These are phyloP conservation scores for Kryphioiulus occultus DNA, from an alignment of 2,888 invertebrate species.

Conservation along the genomic window DNA sequence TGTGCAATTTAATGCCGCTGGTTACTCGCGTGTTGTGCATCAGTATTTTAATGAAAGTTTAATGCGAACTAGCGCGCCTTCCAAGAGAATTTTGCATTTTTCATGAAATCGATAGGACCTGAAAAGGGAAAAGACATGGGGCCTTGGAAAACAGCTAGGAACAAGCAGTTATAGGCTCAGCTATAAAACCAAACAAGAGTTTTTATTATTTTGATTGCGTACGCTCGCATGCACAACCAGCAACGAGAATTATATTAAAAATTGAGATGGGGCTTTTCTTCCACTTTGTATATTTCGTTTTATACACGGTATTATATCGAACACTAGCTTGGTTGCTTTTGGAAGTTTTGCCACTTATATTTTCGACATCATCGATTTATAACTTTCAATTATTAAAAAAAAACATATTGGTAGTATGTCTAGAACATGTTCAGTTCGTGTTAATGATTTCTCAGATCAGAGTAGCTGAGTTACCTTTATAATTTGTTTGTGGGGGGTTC, in stretches of 20 bases:
- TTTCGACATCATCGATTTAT: too few relatives aligned
- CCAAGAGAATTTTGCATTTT: background rate
- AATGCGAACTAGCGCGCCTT: background rate
- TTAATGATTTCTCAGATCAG: too few relatives aligned
- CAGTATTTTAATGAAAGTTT: conserved; percentile 15
- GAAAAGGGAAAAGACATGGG: background rate
- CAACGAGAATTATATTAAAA: background rate
- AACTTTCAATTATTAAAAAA: too few relatives aligned
- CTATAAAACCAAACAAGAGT: conserved; percentile 17
- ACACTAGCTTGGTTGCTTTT: too few relatives aligned
- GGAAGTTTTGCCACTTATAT: too few relatives aligned
- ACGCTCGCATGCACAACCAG: background rate
- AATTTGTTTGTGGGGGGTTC: too few relatives aligned
- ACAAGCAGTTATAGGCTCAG: background rate
- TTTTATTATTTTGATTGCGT: background rate
- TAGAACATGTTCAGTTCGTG: too few relatives aligned
- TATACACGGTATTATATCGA: too few relatives aligned
- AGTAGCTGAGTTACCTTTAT: too few relatives aligned
- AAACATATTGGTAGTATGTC: too few relatives aligned
- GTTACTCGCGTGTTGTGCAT: background rate
- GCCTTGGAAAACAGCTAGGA: background rate
- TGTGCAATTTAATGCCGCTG: background rate
- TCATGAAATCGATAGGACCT: background rate
- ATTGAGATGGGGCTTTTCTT: background rate
- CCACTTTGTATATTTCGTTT: background rate